Base-by-base conservation (phyloP, 1,140 invertebrate species). In the Trichoplusia ni region DNA sequence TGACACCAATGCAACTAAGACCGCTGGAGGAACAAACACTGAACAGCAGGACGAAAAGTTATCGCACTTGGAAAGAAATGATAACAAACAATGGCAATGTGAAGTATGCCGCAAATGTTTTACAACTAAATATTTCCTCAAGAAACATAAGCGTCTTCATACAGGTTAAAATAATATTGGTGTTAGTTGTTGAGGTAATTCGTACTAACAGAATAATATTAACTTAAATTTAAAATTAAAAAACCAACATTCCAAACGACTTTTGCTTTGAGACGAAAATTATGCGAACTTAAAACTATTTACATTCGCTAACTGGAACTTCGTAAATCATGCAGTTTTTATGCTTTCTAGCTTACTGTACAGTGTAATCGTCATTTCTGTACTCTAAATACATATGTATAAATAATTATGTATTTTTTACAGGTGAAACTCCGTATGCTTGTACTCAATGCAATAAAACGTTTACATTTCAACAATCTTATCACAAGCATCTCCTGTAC, bases 391-490 rank as follows among this genome's bases (percentile, higher is more conserved):
- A n/a, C n/a, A n/a, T n/a, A n/a, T n/a, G n/a, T n/a, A 56, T 33
- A 27, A 59, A 38, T 35, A 23, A 29, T n/a, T n/a, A 47, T 53
- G 31, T 67, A 63, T 27, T 60, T 49, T 31, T 86, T 89, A 33
- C 92, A 93, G 96, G 96, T 49, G 96, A 97, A 91, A 97, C 96
- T 92, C 96, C 96, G 0, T 97, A 97, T 78, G 93, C 93, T 5
- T 98, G 97, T 80, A 92, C 92, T 25, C 93, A 95, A 77, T 98
- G 97, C 82, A 95, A 94, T 47, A 97, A 97, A 87, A 96, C 95
- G 0, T 98, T 98, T 89, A 97, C 96, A 16, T 97, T 97, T 84
- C 96, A 97, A 87, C 97, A 98, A 72, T 97, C 96, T 1, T 97
- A 97, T 82, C 96, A 98, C 81, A 97, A 97, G 77, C 97, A 98